Percentiles rank a stretch among this genome's conserved stretches.
phyloP scores from a whole-genome alignment of 2,797 vertebrate genomes.

The Choloepus didactylus region DNA sequence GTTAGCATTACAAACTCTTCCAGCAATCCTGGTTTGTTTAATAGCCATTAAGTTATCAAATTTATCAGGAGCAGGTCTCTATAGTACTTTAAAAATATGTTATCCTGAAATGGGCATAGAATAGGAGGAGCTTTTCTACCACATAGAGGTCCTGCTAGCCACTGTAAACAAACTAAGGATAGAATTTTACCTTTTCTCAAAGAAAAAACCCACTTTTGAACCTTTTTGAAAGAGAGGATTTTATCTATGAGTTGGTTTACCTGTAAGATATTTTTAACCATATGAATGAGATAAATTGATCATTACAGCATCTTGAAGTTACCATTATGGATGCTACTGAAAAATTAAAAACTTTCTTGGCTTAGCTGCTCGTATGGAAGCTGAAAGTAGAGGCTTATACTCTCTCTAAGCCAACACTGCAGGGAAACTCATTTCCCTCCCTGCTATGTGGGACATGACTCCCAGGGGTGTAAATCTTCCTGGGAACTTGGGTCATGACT shows the following conservation, averaged over 20 bases:
- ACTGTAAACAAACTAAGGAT: not conserved
- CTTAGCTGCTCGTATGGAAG: slow-evolving; percentile 19
- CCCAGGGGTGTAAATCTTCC: too few relatives aligned
- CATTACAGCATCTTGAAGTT: slow-evolving; percentile 54
- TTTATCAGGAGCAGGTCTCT: not conserved
- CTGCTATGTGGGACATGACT: too few relatives aligned
- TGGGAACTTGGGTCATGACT: too few relatives aligned
- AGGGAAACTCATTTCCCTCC: too few relatives aligned
- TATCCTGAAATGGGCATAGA: slow-evolving; percentile 18
- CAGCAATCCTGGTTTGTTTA: not conserved
- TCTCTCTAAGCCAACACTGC: not conserved
- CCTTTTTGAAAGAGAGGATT: slow-evolving; percentile 44
- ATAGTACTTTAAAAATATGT: not conserved
- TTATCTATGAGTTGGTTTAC: slow-evolving; percentile 26
- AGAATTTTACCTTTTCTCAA: slow-evolving; percentile 2
- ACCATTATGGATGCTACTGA: not conserved
- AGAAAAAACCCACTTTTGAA: slow-evolving; percentile 36
- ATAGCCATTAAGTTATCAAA: not conserved
- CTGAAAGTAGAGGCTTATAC: not conserved
- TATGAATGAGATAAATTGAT: slow-evolving; percentile 66
- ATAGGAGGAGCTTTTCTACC: not conserved
- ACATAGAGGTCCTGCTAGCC: not conserved
- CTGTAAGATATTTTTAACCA: slow-evolving; percentile 40
- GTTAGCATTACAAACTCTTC: not conserved
- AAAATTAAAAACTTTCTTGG: slow-evolving; percentile 44